Percentiles rank a stretch among this genome's conserved stretches.
Conservation (phyloP, 2,797 vertebrate genomes). For the Sciurus vulgaris region DNA sequence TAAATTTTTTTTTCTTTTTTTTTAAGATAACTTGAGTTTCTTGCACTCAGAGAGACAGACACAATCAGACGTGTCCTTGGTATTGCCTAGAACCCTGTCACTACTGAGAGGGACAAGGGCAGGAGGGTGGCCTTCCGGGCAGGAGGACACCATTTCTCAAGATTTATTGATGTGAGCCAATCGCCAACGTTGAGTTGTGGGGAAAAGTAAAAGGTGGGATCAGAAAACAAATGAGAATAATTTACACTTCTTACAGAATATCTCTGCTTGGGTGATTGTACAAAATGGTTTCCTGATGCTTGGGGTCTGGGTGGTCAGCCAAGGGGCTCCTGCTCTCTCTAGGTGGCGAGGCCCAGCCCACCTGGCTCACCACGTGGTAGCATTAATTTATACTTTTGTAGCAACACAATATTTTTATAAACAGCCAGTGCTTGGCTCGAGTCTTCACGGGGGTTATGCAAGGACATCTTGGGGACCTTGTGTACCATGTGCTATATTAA, state of each 20-base stretch:
- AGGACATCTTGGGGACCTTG: too few species aligned
- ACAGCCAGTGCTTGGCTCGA: too few species aligned
- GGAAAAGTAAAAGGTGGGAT: conserved; percentile 41
- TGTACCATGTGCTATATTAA: too few species aligned
- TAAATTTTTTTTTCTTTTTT: conserved; percentile 76
- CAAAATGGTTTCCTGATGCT: conserved; percentile 80
- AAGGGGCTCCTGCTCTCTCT: neutral
- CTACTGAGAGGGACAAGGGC: conserved; percentile 85
- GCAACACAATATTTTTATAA: too few species aligned
- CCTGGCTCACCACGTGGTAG: too few species aligned
- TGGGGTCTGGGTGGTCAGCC: conserved; percentile 27
- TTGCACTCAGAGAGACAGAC: conserved; percentile 84
- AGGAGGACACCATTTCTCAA: conserved; percentile 76
- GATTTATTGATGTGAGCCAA: too few species aligned
- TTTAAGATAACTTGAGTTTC: conserved; percentile 90
- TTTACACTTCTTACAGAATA: conserved; percentile 70
- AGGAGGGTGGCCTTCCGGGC: neutral
- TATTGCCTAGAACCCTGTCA: conserved; percentile 90
- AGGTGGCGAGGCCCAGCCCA: neutral
- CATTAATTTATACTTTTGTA: too few species aligned
- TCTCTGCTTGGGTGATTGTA: conserved; percentile 82
- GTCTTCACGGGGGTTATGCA: too few species aligned
- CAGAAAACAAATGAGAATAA: conserved; percentile 79
- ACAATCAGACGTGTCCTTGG: conserved; percentile 82
- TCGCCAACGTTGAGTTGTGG: too few species aligned